Evolutionary conservation across 1,140 invertebrate species (phyloP), one percentile per base, ranked within the genome.

Genomic region (Drosophila fuyamai): DNA sequence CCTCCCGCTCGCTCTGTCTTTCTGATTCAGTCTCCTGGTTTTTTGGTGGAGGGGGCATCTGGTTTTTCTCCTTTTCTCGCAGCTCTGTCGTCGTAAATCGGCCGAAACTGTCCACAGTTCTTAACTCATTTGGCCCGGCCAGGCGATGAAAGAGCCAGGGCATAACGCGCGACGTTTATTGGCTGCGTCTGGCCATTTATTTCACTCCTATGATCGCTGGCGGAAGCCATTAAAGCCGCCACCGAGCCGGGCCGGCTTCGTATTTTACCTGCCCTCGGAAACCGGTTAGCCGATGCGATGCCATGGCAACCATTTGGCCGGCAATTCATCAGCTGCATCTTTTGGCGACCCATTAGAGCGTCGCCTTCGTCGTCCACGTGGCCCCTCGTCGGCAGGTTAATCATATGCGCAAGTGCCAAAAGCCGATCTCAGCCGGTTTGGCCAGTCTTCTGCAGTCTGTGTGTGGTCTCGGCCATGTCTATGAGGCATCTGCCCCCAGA

Each of bases 211-310:
- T 90, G 90, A 92, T 92, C 78, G 79, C 81, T 92, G 91, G 91
- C 90, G 83, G 90, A 89, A 92, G 90, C 90, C 90, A 92, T 92
- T 92, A 92, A 92, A 90, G 78, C 85, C 76, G 91, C 90, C 85
- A 89, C 84, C 84, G 73, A 59, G 74, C 48, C 51, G 57, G 38
- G 62, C 35, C 55, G 48, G 57, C 62, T 48, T 70, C 68, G 70
- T 35, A 47, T 51, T 82, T 55, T 79, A 83, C 80, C 83, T 84
- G 76, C 61, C 76, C 70, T 54, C 58, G 27, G 36, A 73, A 89
- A 89, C 85, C 85, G 85, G 84, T 89, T 89, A 29, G 50, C 53
- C 43, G 38, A 14, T 56, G 36, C 27, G 35, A 35, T 44, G 27
- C 27, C 29, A 14, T 14, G 50, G 86, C 84, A 76, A 72, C 88